Percentiles rank a stretch among this genome's conserved stretches.
These are phyloP conservation scores for Dastarcus helophoroides DNA, from an alignment of 2,888 invertebrate species.

Conservation along the genomic window DNA sequence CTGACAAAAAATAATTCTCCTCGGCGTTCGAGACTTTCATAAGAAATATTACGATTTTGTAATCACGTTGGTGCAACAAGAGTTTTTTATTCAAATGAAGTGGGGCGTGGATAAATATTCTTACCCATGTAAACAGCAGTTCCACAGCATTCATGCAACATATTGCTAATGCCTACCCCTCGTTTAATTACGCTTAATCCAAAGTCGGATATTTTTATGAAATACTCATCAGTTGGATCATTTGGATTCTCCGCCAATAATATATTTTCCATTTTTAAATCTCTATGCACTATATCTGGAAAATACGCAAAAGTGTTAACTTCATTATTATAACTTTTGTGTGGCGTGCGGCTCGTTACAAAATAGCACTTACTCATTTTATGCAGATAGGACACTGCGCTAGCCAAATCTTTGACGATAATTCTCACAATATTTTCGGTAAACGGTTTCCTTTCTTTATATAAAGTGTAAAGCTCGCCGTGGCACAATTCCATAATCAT, in stretches of 20 bases:
- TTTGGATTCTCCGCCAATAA: constrained; percentile 39
- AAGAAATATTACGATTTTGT: no score
- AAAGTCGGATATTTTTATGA: constrained; percentile 47
- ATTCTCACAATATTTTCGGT: constrained; percentile 29
- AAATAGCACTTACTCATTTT: constrained; percentile 31
- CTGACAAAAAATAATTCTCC: no score
- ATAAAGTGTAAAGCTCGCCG: constrained; percentile 37
- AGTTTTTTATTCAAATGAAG: no score
- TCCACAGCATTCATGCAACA: constrained; percentile 46
- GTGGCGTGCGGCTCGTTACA: no score
- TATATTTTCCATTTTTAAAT: constrained; percentile 40
- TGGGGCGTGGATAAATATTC: no score
- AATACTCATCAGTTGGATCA: constrained; percentile 36
- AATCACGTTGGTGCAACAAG: no score
- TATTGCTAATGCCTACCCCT: constrained; percentile 39
- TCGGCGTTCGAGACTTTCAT: no score
- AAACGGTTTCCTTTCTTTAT: constrained; percentile 29
- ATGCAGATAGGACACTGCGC: constrained; percentile 36
- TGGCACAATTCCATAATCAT: constrained; percentile 44
- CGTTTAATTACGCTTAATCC: constrained; percentile 43
- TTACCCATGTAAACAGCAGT: constrained; percentile 46
- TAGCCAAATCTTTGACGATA: constrained; percentile 31
- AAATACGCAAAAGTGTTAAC: constrained; percentile 12
- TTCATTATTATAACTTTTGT: no score
- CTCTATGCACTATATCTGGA: constrained; percentile 40